A percentile compares a stretch with the other conserved stretches of the same genome.
phyloP scores from a whole-genome alignment of 2,113 vertebrate genomes.

The Lamprotornis superbus region DNA sequence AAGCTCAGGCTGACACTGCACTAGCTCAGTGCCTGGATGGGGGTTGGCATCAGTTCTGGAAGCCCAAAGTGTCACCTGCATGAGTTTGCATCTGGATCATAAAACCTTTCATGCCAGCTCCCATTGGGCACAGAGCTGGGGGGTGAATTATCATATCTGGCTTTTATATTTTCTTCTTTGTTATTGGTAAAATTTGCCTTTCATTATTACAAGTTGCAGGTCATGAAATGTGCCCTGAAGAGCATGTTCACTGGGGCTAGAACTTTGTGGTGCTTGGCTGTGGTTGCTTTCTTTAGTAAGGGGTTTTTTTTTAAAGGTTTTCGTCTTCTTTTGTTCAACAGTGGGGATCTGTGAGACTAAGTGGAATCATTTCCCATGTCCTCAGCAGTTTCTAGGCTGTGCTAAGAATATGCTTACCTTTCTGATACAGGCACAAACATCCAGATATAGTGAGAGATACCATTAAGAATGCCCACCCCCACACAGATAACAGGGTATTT shows the following conservation, averaged over 20 bases:
- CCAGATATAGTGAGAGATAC: neutral
- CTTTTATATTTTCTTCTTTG: neutral
- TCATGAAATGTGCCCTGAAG: neutral
- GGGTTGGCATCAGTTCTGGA: neutral
- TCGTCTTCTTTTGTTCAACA: neutral
- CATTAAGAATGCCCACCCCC: neutral
- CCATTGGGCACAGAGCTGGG: neutral
- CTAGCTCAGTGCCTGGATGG: neutral
- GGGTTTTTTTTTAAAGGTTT: fast-evolving
- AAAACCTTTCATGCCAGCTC: neutral
- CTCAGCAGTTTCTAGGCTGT: slow-evolving; percentile 7
- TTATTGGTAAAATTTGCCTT: neutral
- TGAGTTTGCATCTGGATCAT: neutral
- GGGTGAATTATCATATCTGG: neutral
- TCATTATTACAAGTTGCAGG: neutral
- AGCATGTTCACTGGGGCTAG: neutral
- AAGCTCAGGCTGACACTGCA: neutral
- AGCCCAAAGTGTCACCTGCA: neutral
- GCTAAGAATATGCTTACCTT: neutral
- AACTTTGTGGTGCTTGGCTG: neutral
- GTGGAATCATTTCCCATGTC: neutral
- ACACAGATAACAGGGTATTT: neutral
- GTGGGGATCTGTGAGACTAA: neutral
- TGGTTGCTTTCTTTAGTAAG: neutral
- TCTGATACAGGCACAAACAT: neutral